phyloP scores from a whole-genome alignment of 2,888 invertebrate species.

The Troilus luridus region DNA sequence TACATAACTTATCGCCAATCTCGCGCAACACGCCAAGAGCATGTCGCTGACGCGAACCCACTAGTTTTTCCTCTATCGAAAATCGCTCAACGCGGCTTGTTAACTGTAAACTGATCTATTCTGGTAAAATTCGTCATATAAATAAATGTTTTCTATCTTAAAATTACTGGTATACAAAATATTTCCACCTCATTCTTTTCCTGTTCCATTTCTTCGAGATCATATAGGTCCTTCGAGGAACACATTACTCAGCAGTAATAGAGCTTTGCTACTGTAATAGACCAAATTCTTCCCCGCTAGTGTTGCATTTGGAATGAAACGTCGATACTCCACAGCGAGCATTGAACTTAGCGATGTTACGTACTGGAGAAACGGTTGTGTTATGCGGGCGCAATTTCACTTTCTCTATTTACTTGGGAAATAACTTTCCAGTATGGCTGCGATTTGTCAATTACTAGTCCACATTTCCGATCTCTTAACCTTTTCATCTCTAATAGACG shows the following conservation, averaged over 20 bases:
- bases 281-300: neutral
- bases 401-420: slow-evolving; percentile 34
- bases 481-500: no score
- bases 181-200: neutral
- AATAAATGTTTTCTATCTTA: no score
- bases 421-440: neutral
- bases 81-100: no score
- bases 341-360: neutral
- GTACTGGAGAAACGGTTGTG: slow-evolving; percentile 2
- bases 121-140: no score
- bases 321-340: neutral
- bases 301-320: neutral
- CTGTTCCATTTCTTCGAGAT: neutral
- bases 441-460: neutral
- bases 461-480: neutral
- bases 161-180: neutral
- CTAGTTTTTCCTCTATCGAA: no score
- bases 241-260: neutral
- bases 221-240: neutral
- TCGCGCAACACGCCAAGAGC: no score
- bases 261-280: neutral
- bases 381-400: slow-evolving; percentile 32
- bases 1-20: no score
- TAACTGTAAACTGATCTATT: no score
- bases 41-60: no score